phyloP scores from a whole-genome alignment of 2,113 vertebrate genomes.

The Nothobranchius kuhntae region DNA sequence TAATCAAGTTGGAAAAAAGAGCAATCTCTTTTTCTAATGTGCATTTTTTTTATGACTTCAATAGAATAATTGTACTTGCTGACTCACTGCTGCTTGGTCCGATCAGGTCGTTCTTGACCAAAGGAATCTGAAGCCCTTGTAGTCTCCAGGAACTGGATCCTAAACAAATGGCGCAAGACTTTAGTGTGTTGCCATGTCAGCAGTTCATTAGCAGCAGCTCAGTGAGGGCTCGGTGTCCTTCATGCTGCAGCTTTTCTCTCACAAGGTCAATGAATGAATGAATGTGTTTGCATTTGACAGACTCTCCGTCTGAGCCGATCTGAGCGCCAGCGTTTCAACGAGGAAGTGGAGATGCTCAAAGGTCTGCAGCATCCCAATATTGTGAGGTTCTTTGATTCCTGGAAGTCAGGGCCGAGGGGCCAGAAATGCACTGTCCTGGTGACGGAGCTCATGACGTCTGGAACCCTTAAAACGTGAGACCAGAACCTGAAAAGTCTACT shows the following conservation, averaged over 20 bases:
- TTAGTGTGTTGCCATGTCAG: constrained; percentile 8
- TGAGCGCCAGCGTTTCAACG: constrained; percentile 89
- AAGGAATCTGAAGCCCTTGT: not conserved
- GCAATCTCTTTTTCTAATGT: no score
- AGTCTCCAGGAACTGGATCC: not conserved
- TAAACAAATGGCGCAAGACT: not conserved
- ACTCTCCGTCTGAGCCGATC: constrained; percentile 85
- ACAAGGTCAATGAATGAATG: not conserved
- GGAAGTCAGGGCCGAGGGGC: constrained; percentile 87
- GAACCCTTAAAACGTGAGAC: constrained; percentile 95
- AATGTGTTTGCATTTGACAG: constrained; percentile 57
- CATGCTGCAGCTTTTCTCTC: not conserved
- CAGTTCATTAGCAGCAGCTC: not conserved
- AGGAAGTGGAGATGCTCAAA: constrained; percentile 97
- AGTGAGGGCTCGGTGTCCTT: constrained; percentile 5
- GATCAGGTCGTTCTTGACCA: not conserved
- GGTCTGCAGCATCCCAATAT: constrained; percentile 96
- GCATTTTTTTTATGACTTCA: no score
- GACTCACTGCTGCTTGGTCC: no score
- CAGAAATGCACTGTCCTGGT: constrained; percentile 91
- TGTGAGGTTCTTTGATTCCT: constrained; percentile 95
- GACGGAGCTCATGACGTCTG: constrained; percentile 96
- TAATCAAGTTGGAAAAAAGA: no score
- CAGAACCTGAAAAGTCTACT: not conserved
- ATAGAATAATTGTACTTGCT: no score